A percentile compares a stretch with the other conserved stretches of the same genome.
phyloP scores from a whole-genome alignment of 2,797 vertebrate genomes.

The Melanotaenia pygmaea region DNA sequence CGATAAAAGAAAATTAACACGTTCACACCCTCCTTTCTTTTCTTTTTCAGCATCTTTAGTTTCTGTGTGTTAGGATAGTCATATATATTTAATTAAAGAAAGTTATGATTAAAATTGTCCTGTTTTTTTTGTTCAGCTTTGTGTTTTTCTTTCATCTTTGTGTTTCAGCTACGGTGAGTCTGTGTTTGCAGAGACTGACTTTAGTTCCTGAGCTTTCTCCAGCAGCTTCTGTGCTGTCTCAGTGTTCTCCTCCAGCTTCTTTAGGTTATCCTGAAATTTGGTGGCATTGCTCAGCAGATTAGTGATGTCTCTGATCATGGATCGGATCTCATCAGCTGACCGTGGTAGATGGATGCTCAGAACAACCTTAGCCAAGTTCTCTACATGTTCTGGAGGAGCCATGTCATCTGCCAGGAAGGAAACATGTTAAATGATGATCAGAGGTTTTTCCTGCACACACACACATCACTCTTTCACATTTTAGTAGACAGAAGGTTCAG shows the following conservation, averaged over 20 bases:
- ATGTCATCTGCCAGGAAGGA: conserved; percentile 81
- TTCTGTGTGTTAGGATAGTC: too few relatives aligned
- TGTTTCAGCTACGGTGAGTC: too few relatives aligned
- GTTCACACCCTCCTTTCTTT: too few relatives aligned
- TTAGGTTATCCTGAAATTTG: conserved; percentile 63
- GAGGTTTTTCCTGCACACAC: not conserved
- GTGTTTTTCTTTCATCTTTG: too few relatives aligned
- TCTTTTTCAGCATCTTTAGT: too few relatives aligned
- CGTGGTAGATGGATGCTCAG: conserved; percentile 82
- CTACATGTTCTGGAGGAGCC: conserved; percentile 84
- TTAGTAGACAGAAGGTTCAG: not conserved
- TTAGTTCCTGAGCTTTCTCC: conserved; percentile 70
- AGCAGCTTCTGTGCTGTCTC: conserved; percentile 70
- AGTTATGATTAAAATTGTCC: not conserved
- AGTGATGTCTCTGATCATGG: conserved; percentile 79
- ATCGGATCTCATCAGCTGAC: conserved; percentile 77
- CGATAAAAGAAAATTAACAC: too few relatives aligned
- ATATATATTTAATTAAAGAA: too few relatives aligned
- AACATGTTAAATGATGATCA: not conserved
- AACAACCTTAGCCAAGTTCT: conserved; percentile 83
- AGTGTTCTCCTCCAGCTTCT: conserved; percentile 64
- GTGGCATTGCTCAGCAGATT: conserved; percentile 68
- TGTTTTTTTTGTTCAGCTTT: not conserved
- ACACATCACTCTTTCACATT: not conserved
- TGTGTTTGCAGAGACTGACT: conserved; percentile 76